These are phyloP conservation scores for Myzus persicae DNA, from an alignment of 1,140 invertebrate species.

Conservation along the genomic window DNA sequence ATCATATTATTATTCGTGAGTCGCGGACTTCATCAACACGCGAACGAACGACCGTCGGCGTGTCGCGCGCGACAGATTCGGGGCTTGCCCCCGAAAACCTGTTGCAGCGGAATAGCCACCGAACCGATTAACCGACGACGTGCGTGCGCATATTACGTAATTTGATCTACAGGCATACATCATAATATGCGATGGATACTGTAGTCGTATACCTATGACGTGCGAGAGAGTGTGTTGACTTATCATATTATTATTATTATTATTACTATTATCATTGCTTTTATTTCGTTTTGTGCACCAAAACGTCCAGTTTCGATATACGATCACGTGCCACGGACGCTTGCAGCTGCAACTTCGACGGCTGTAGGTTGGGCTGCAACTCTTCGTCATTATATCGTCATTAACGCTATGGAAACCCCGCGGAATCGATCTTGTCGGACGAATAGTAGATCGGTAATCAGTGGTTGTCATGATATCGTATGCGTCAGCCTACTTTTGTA, in stretches of 20 bases:
- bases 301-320: not conserved
- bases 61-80: not conserved
- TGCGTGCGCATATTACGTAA: too few relatives aligned
- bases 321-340: not conserved
- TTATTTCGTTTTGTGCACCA: not conserved
- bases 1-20: not conserved
- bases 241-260: not conserved
- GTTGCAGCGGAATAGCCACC: slow-evolving; percentile 13
- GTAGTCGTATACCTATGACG: too few relatives aligned
- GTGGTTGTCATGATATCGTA: not conserved
- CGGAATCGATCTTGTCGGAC: not conserved
- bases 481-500: not conserved
- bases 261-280: not conserved
- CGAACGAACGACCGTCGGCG: too few relatives aligned
- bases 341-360: not conserved
- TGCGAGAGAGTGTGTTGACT: not conserved
- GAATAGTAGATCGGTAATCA: not conserved
- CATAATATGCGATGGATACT: not conserved
- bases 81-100: not conserved
- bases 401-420: not conserved
- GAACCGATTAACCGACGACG: not conserved
- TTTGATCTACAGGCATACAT: not conserved
- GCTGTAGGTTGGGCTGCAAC: not conserved
- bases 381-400: not conserved
- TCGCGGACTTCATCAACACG: not conserved